A percentile compares a stretch with the other conserved stretches of the same genome.
Evolutionary conservation across 2,888 invertebrate genomes (phyloP).

Genomic region (Philereme transversata): DNA sequence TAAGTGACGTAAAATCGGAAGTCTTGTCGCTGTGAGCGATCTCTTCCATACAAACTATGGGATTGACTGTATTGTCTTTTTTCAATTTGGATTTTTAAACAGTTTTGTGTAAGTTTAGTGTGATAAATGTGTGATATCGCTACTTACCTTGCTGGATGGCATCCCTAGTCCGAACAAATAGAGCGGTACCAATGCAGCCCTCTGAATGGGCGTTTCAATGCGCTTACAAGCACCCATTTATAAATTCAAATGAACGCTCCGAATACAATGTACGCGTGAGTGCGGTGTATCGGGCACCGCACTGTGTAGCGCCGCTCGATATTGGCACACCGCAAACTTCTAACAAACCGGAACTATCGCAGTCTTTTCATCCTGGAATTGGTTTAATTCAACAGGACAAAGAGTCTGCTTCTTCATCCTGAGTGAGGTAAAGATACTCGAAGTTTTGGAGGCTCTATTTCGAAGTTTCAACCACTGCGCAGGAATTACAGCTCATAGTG

Average conservation of each 20-base stretch:
- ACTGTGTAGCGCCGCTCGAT: slow-evolving; percentile 23
- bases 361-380: slow-evolving; percentile 3
- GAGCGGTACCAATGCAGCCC: slow-evolving; percentile 58
- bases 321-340: slow-evolving; percentile 22
- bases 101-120: not conserved
- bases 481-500: no score
- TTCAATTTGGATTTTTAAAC: no score
- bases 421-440: no score
- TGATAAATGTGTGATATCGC: not conserved
- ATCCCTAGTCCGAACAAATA: slow-evolving; percentile 59
- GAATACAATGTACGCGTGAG: slow-evolving; percentile 33
- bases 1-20: no score
- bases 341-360: slow-evolving; percentile 12
- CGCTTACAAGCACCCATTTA: slow-evolving; percentile 64
- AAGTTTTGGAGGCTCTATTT: no score
- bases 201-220: slow-evolving; percentile 60
- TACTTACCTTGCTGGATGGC: not conserved
- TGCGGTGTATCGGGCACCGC: slow-evolving; percentile 20
- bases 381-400: not conserved
- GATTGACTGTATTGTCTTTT: no score
- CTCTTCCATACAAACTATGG: no score
- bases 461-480: no score
- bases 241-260: slow-evolving; percentile 62
- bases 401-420: no score
- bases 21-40: no score